phyloP scores from a whole-genome alignment of 2,113 vertebrate genomes.

The Etia nguti region DNA sequence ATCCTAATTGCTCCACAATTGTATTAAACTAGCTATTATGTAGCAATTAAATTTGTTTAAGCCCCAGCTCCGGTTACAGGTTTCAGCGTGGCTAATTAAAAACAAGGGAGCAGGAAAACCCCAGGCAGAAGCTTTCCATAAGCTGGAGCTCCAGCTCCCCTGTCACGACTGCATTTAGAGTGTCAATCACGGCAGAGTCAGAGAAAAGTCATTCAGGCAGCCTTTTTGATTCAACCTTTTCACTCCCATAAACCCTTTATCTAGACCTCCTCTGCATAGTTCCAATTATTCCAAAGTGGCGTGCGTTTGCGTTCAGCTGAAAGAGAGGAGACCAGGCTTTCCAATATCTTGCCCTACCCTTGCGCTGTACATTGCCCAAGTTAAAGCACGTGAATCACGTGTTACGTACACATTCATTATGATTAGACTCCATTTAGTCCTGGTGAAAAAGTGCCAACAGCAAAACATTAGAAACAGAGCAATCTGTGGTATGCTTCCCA shows the following conservation, averaged over 20 bases:
- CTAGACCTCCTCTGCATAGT: constrained; percentile 10
- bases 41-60: constrained; percentile 68
- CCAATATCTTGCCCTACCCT: neutral
- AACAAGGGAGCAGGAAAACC: constrained; percentile 59
- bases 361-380: neutral
- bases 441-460: neutral
- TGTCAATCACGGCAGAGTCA: constrained; percentile 56
- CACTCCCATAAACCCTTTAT: constrained; percentile 39
- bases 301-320: neutral
- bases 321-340: neutral
- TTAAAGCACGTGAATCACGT: neutral
- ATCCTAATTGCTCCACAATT: constrained; percentile 68
- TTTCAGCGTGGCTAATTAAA: constrained; percentile 68
- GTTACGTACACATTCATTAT: neutral
- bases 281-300: constrained; percentile 31
- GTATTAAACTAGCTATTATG: constrained; percentile 72
- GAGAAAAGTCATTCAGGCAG: constrained; percentile 41
- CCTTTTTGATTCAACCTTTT: constrained; percentile 47
- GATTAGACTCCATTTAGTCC: neutral
- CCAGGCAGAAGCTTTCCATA: constrained; percentile 52
- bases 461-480: neutral
- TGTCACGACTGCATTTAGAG: constrained; percentile 42
- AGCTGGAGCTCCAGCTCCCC: constrained; percentile 49
- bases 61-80: constrained; percentile 56
- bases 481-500: neutral